A percentile compares a stretch with the other conserved stretches of the same genome.
Conservation (phyloP, 64 coral and sea anemone genomes). For the Hydrozoanthus tunicans region DNA sequence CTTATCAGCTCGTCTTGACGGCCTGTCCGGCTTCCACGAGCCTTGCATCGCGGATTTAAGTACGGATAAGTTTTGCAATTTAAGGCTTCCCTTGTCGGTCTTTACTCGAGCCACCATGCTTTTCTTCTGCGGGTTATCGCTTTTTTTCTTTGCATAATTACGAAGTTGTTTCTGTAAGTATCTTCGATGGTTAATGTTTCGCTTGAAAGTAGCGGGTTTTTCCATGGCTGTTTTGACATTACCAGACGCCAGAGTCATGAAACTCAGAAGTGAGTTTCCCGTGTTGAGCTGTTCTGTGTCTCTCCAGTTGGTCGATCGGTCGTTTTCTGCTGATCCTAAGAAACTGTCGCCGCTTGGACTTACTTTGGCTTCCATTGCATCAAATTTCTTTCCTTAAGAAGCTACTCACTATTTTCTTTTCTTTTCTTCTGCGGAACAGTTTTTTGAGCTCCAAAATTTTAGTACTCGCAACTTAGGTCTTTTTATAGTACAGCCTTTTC, state of each 20-base stretch:
- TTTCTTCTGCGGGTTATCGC: conserved; percentile 66
- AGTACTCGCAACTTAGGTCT: conserved; percentile 7
- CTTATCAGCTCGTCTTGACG: conserved; percentile 57
- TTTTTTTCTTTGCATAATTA: conserved; percentile 89
- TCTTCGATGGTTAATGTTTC: conserved; percentile 97
- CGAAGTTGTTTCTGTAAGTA: conserved; percentile 96
- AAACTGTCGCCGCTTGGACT: conserved; percentile 49
- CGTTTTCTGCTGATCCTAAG: conserved; percentile 37
- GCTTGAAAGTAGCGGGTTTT: conserved; percentile 95
- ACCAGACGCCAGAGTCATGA: conserved; percentile 94
- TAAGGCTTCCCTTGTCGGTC: conserved; percentile 50
- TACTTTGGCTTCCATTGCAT: conserved; percentile 47
- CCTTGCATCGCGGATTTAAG: conserved; percentile 50
- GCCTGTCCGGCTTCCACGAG: conserved; percentile 57
- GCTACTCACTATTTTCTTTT: neutral
- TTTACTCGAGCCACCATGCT: conserved; percentile 52
- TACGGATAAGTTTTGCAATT: conserved; percentile 59
- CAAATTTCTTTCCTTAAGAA: neutral
- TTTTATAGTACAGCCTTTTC: neutral
- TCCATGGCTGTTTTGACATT: conserved; percentile 96
- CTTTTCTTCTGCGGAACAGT: conserved; percentile 1
- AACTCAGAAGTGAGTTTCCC: conserved; percentile 86
- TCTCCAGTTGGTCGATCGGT: conserved; percentile 27
- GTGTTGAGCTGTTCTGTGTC: conserved; percentile 73
- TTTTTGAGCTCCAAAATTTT: neutral